phyloP scores from a whole-genome alignment of 2,797 vertebrate genomes.

The Emys orbicularis region DNA sequence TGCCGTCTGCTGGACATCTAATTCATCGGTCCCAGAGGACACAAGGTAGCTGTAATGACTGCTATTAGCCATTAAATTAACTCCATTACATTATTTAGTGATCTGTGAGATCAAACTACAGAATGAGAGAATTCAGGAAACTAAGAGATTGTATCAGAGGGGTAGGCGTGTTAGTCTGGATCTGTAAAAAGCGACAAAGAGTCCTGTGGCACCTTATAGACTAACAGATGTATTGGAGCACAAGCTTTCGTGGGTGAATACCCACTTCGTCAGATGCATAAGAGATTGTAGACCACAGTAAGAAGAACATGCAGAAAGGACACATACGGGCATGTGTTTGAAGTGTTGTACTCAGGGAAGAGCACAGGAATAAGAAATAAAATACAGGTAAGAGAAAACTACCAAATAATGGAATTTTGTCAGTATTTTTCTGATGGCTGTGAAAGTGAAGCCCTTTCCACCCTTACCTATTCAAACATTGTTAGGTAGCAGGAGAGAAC shows the following conservation, averaged over 20 bases:
- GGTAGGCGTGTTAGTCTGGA: too few relatives aligned
- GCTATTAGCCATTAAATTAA: neutral
- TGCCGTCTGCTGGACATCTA: neutral
- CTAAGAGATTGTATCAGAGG: neutral
- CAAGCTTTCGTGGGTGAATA: too few relatives aligned
- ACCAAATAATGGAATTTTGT: neutral
- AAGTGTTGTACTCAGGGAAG: neutral
- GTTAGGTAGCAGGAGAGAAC: neutral
- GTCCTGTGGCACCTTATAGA: too few relatives aligned
- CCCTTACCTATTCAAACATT: neutral
- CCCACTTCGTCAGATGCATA: too few relatives aligned
- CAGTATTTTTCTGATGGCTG: neutral
- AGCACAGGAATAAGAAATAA: neutral
- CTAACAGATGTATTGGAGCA: too few relatives aligned
- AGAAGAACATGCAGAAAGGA: neutral
- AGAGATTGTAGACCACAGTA: neutral
- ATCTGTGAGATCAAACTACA: neutral
- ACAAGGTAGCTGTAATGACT: neutral
- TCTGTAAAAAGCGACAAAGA: too few relatives aligned
- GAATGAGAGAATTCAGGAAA: neutral
- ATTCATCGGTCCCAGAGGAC: neutral
- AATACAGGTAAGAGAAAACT: fast-evolving
- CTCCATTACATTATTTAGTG: neutral
- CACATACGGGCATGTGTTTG: neutral
- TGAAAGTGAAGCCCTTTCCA: neutral